Percentiles rank a stretch among this genome's conserved stretches.
These are phyloP conservation scores for Phasianus colchicus DNA, from an alignment of 2,113 vertebrate genomes.

Conservation along the genomic window DNA sequence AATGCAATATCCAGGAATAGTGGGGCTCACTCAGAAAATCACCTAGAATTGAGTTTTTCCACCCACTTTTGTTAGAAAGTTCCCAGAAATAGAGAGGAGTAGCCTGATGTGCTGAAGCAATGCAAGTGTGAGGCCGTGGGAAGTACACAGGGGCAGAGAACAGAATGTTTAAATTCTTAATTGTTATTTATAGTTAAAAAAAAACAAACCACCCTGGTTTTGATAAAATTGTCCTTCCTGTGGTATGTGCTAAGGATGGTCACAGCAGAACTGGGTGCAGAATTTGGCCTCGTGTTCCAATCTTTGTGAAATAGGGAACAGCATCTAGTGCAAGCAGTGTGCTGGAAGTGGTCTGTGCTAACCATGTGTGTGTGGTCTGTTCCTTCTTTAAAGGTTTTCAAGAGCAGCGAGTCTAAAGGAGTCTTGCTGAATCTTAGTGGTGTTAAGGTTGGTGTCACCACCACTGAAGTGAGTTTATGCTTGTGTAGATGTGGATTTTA, in stretches of 20 bases:
- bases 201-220: neutral
- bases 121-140: neutral
- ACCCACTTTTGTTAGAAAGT: neutral
- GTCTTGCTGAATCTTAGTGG: neutral
- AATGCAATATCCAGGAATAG: neutral
- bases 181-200: neutral
- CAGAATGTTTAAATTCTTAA: conserved; percentile 20
- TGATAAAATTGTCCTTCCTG: neutral
- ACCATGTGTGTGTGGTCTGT: neutral
- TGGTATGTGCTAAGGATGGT: neutral
- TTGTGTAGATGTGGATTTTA: neutral
- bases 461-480: neutral
- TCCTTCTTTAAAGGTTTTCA: neutral
- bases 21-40: neutral
- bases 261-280: neutral
- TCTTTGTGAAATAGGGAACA: neutral
- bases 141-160: neutral
- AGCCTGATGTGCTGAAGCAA: neutral
- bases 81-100: conserved; percentile 30
- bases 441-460: neutral
- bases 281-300: neutral
- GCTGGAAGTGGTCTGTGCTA: neutral
- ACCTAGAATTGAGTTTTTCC: neutral
- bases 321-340: neutral
- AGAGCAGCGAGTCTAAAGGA: neutral